Evolutionary conservation across 2,113 vertebrate species (phyloP), one percentile per base, ranked within the genome.

Genomic region (Geococcyx californianus): DNA sequence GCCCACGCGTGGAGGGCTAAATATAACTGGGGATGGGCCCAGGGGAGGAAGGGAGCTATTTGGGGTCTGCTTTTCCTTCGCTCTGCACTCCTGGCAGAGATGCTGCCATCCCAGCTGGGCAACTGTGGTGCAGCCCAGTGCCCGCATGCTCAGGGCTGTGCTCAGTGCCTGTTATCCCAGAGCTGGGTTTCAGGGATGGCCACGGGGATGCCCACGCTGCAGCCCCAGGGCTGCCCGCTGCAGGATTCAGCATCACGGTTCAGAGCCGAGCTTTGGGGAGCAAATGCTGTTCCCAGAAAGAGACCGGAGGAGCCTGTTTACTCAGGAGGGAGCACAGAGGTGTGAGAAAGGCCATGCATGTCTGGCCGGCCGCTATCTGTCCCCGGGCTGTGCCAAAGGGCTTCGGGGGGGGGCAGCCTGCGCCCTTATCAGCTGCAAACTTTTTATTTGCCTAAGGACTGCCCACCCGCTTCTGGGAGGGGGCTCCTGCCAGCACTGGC

Each of bases 361-460:
- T 73, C 75, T 0, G 16, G 40, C 78, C 4, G 2, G 81, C 69
- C 1, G 2, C 93, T 91, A 12, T 95, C 92, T 86, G 75, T 84
- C 58, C 62, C 40, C 0, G 0, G 13, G 81, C 87, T 38, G 13
- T 29, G 90, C 75, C 76, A 94, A 84, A 85, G 72, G 55, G 49
- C 77, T 76, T 55, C 1, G 1, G n/a, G n/a, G n/a, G n/a, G n/a
- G 77, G 49, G 33, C 83, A 77, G 47, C 29, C 84, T 2, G 11
- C 4, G 4, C 34, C 79, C 97, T 98, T 98, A 98, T 98, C 98
- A 97, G 97, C 56, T 44, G 45, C 69, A 45, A 90, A 84, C 94
- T 88, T 58, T n/a, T 36, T 98, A 97, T 98, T 98, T 98, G 97
- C 96, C 96, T 97, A 97, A 94, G 20, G 4, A 55, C 69, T 3